Conservation (phyloP, 1,140 invertebrate species). For the Conus ventricosus region DNA sequence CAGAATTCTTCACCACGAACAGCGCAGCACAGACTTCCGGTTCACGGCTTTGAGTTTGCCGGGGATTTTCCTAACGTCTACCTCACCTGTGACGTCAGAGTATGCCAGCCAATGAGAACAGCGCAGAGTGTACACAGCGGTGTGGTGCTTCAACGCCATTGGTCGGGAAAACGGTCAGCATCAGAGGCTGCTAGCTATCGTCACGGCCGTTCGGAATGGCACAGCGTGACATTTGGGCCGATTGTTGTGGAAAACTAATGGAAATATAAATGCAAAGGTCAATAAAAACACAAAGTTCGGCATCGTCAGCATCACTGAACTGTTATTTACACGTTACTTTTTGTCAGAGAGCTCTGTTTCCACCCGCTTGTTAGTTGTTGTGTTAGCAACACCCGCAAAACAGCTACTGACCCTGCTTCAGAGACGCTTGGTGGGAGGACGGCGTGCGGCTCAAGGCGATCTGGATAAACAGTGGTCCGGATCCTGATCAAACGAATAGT, state of each 20-base stretch:
- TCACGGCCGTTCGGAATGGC: not conserved
- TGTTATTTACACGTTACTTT: no score
- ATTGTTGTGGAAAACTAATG: not conserved
- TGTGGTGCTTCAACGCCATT: not conserved
- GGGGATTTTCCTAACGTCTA: constrained; percentile 10
- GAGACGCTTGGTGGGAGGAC: no score
- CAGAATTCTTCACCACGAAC: not conserved
- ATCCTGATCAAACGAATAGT: no score
- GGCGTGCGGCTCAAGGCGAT: no score
- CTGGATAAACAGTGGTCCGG: no score
- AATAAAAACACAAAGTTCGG: no score
- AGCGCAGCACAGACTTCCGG: constrained; percentile 23
- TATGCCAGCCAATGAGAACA: constrained; percentile 16
- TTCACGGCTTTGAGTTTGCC: constrained; percentile 28
- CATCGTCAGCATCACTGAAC: no score
- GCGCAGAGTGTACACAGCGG: not conserved
- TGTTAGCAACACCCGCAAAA: no score
- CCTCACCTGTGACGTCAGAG: constrained; percentile 32
- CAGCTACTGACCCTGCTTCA: no score
- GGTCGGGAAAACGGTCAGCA: not conserved
- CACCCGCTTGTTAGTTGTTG: no score
- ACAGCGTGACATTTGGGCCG: not conserved
- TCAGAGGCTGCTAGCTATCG: not conserved
- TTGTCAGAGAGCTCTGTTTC: no score
- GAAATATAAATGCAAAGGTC: no score